These are phyloP conservation scores for Acrobasis suavella DNA, from an alignment of 2,888 invertebrate species.

Conservation along the genomic window DNA sequence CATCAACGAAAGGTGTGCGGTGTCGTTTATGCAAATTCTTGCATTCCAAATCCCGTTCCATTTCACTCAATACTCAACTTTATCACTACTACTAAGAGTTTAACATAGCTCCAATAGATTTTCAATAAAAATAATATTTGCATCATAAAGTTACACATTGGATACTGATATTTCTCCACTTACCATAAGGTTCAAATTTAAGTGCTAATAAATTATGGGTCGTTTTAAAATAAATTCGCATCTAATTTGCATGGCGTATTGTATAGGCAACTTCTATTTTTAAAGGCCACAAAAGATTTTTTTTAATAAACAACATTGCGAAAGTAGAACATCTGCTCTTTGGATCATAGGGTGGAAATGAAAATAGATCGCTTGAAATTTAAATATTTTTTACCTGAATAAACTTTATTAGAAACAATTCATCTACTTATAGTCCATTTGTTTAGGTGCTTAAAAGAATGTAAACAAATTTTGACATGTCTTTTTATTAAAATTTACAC, in stretches of 20 bases:
- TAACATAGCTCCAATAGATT: conserved; percentile 28
- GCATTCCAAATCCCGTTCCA: conserved; percentile 37
- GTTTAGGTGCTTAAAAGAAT: too few relatives aligned
- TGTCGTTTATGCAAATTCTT: conserved; percentile 73
- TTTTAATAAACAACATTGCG: conserved; percentile 74
- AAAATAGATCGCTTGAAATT: conserved; percentile 38
- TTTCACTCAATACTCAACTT: conserved; percentile 37
- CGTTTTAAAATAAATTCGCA: conserved; percentile 41
- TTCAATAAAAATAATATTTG: conserved; percentile 56
- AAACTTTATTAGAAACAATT: not conserved
- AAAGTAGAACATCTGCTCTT: conserved; percentile 77
- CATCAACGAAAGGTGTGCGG: conserved; percentile 75
- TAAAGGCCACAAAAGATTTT: conserved; percentile 81
- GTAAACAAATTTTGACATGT: too few relatives aligned
- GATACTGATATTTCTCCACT: conserved; percentile 42
- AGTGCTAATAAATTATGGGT: conserved; percentile 30
- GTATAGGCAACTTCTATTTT: conserved; percentile 74
- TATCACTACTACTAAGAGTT: conserved; percentile 35
- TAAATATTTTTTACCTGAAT: conserved; percentile 35
- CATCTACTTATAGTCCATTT: too few relatives aligned
- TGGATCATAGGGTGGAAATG: conserved; percentile 36
- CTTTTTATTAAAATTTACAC: too few relatives aligned
- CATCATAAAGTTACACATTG: conserved; percentile 40
- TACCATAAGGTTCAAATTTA: conserved; percentile 46
- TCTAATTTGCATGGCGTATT: conserved; percentile 81